Evolutionary conservation across 1,140 invertebrate genomes (phyloP).

Genomic region (Cryptotermes secundus): DNA sequence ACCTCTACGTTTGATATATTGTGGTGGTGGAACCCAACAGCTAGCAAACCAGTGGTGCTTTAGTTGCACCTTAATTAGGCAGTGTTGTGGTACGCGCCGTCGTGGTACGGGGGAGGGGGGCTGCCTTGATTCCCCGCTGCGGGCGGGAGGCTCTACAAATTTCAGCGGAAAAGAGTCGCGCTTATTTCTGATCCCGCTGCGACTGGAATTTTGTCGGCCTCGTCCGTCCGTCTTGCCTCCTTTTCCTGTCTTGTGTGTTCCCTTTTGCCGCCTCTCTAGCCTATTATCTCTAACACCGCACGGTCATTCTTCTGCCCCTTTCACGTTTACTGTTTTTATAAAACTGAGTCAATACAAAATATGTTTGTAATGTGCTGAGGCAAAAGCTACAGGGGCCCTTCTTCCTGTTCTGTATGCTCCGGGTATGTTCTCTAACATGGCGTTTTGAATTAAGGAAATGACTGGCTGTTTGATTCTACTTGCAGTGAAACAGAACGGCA

Average conservation of each 20-base stretch:
- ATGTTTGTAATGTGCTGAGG: not conserved
- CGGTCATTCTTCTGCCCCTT: not conserved
- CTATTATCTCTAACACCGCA: not conserved
- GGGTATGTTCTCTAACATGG: too few relatives aligned
- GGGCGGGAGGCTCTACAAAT: not conserved
- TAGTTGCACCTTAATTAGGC: not conserved
- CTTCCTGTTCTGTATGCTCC: too few relatives aligned
- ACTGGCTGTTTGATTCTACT: too few relatives aligned
- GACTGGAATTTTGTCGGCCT: constrained; percentile 5
- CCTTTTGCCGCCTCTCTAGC: not conserved
- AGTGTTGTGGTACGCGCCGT: not conserved
- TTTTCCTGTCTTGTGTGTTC: not conserved
- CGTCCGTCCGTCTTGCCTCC: not conserved
- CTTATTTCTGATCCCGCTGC: constrained; percentile 18
- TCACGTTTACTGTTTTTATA: not conserved
- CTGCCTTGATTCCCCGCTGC: not conserved
- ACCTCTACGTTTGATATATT: too few relatives aligned
- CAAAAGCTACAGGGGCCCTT: not conserved
- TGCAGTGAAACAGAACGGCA: too few relatives aligned
- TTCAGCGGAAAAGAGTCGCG: constrained; percentile 1
- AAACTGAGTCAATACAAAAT: not conserved
- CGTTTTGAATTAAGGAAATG: too few relatives aligned
- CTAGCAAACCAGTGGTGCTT: too few relatives aligned
- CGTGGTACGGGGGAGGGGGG: not conserved
- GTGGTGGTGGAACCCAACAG: too few relatives aligned